Percentiles rank a stretch among this genome's conserved stretches.
Conservation (phyloP, 2,797 vertebrate species). For the Ispidina lecontei region DNA sequence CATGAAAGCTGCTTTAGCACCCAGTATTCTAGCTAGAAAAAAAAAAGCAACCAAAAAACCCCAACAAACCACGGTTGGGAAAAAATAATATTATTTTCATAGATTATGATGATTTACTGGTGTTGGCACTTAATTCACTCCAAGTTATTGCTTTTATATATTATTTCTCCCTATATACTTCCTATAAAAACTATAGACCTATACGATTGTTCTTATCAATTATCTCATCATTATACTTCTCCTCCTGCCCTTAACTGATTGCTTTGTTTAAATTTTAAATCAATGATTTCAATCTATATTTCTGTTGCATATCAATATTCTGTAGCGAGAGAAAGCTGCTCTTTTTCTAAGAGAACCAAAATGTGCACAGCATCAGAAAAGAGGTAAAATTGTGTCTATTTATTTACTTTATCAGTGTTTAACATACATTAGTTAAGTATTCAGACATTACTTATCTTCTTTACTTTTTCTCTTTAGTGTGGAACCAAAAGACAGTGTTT, state of each 20-base stretch:
- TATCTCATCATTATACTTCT: not conserved
- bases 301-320: not conserved
- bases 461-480: not conserved
- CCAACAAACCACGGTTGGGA: too few species aligned
- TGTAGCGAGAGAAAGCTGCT: not conserved
- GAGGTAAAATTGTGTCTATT: not conserved
- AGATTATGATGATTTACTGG: not conserved
- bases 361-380: not conserved
- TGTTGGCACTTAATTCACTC: not conserved
- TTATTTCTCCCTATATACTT: not conserved
- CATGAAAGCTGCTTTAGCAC: not conserved
- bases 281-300: not conserved
- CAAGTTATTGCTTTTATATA: not conserved
- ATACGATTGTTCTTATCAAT: not conserved
- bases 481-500: not conserved
- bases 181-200: not conserved
- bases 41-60: not conserved
- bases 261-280: not conserved
- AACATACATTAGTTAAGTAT: not conserved
- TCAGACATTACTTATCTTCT: not conserved
- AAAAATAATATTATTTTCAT: not conserved
- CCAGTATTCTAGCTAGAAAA: not conserved
- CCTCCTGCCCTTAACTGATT: not conserved
- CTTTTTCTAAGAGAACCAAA: slow-evolving; percentile 1
- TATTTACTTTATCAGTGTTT: slow-evolving; percentile 37